Evolutionary conservation across 2,888 invertebrate species (phyloP), one percentile per base, ranked within the genome.

Genomic region (Erynnis tages): DNA sequence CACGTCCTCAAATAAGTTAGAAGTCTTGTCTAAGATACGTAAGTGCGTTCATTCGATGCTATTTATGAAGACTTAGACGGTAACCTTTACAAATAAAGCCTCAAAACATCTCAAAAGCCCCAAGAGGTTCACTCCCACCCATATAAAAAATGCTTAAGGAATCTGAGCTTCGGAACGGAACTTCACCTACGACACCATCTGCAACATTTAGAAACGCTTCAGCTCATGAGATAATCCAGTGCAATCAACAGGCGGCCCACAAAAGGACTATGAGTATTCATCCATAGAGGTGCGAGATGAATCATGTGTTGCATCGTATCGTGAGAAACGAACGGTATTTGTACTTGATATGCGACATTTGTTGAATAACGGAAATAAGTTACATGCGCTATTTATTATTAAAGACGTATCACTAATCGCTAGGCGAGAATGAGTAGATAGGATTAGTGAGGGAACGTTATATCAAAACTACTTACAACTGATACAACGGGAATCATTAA

Each of bases 281-380:
- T 23, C 16, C 23, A 25, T 49, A 49, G 40, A 49, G 11, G 37
- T 19, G 35, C 37, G 40, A 40, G 48, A 49, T 49, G 41, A 49
- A 49, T 49, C 49, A 49, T 32, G 49, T 41, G 40, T 25, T 1
- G n/a, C 48, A 40, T 17, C 17, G 49, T 41, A 41, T 49, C 49
- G 49, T 41, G 49, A 49, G 49, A 49, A 48, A 41, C 41, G 34
- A 49, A 49, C 49, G 40, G 49, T 49, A 49, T 34, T 34, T 25
- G 41, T 41, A 25, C 13, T 49, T 16, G 49, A 41, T 34, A 17
- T 25, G 41, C 34, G 49, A 49, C 49, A 49, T 41, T 41, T 49
- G 41, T 49, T 17, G 41, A 25, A 41, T 49, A 32, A 40, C 49
- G 49, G 49, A 40, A 34, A 49, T 49, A 49, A 41, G 34, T 41